Base-by-base conservation (phyloP, 2,797 vertebrate species). In the Rhinophrynus dorsalis region DNA sequence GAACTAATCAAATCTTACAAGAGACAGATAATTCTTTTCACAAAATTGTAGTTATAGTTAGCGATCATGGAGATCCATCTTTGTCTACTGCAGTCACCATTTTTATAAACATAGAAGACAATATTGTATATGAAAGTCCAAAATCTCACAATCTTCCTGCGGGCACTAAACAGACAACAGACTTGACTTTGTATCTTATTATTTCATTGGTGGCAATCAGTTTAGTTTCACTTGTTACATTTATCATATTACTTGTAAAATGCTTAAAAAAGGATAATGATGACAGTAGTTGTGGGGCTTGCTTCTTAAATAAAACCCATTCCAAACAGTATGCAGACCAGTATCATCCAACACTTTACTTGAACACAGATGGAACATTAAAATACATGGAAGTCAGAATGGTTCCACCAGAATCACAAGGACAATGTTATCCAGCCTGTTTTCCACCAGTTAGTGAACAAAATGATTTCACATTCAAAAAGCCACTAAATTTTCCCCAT, bases 331-430 rank as follows among this genome's bases (percentile, higher is more conserved):
- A 86, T 70, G 94, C 93, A 78, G 92, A 94, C 76, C 92, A 94
- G 65, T 89, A 93, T 81, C 93, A 87, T 91, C 96, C 84, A 87
- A 97, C 89, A 84, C 92, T 83, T 79, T 96, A 98, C 75, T 89
- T 98, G 57, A 98, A 94, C 80, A 92, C 94, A 0, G 96, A 99
- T 7, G 96, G 95, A 77, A 97, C 97, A 1, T 94, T 98, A 64
- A 92, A 95, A 73, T 97, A 98, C 75, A 94, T 98, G 96, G 97
- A 99, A 82, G 96, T 98, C 62, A 95, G 96, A 2, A 90, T 96
- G 68, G 90, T 92, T 21, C 83, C 92, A 75, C 85, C 94, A 45
- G 93, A 95, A 23, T 81, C 92, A 0, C 91, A 93, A 68, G 92
- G 89, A 47, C 94, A 92, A 54, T 91, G 91, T 77, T 96, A 97